Percentiles rank a stretch among this genome's conserved stretches.
Evolutionary conservation across 2,797 vertebrate species (phyloP).

Genomic region (Carapus acus): DNA sequence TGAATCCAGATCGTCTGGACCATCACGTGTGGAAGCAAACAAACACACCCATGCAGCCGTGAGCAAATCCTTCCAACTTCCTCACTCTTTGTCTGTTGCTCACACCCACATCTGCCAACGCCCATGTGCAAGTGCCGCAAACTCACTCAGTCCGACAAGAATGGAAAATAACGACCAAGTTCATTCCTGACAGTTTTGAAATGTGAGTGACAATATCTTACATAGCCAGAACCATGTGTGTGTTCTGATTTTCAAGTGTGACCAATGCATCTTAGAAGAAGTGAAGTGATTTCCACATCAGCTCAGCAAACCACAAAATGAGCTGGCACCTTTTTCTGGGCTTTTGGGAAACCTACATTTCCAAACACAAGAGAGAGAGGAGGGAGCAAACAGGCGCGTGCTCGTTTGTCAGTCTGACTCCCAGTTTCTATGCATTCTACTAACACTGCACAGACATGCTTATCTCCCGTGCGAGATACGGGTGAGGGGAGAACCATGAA

Average conservation of each 20-base stretch:
- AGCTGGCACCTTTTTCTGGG: slow-evolving; percentile 21
- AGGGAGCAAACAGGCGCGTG: slow-evolving; percentile 8
- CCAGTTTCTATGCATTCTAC: slow-evolving; percentile 28
- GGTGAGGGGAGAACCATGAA: slow-evolving; percentile 26
- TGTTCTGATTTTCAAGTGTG: slow-evolving; percentile 12
- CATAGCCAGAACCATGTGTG: slow-evolving; percentile 26
- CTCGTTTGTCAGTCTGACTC: slow-evolving; percentile 30
- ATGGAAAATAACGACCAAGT: slow-evolving; percentile 10
- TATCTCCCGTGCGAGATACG: slow-evolving; percentile 41
- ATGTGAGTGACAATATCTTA: slow-evolving; percentile 9
- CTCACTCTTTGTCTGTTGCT: slow-evolving; percentile 49
- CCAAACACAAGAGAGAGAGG: slow-evolving; percentile 19
- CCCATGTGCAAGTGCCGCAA: slow-evolving; percentile 41
- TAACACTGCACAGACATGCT: slow-evolving; percentile 38
- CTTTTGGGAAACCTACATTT: slow-evolving; percentile 34
- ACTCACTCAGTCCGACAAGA: slow-evolving; percentile 1
- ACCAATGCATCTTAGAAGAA: not conserved
- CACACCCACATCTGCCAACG: slow-evolving; percentile 62
- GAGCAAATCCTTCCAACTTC: slow-evolving; percentile 58
- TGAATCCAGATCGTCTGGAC: slow-evolving; percentile 53
- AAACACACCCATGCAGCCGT: slow-evolving; percentile 63
- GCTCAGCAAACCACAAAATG: slow-evolving; percentile 25
- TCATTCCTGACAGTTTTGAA: slow-evolving; percentile 7
- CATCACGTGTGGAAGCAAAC: slow-evolving; percentile 59
- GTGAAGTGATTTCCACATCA: slow-evolving; percentile 26